Conservation (phyloP, 2,113 vertebrate genomes). For the Larimichthys crocea region DNA sequence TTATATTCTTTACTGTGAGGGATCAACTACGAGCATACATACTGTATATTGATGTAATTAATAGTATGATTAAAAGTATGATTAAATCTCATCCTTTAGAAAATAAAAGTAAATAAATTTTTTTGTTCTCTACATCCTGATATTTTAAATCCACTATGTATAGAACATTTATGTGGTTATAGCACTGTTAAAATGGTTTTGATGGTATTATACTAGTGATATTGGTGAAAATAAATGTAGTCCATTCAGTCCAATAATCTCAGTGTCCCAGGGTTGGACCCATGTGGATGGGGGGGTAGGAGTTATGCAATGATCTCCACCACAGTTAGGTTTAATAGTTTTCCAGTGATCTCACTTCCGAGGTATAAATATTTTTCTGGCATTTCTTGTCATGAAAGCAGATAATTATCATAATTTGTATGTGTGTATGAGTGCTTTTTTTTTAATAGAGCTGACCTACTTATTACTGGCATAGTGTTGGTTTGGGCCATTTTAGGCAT, state of each 20-base stretch:
- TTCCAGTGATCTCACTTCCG: no score
- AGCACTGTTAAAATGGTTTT: neutral
- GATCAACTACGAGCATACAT: neutral
- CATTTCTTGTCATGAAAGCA: neutral
- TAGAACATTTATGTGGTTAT: no score
- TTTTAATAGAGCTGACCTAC: neutral
- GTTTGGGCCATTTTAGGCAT: neutral
- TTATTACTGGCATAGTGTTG: neutral
- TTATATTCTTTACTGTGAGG: neutral
- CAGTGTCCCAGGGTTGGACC: no score
- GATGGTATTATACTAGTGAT: neutral
- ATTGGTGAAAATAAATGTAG: no score
- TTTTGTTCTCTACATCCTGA: neutral
- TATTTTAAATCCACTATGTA: neutral
- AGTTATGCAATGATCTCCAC: no score
- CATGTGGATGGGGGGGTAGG: no score
- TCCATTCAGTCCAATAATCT: no score
- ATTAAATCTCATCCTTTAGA: neutral
- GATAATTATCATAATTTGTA: neutral
- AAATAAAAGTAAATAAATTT: neutral
- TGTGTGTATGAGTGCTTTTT: neutral
- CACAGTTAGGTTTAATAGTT: neutral
- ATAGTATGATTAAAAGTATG: neutral
- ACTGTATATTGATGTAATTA: neutral
- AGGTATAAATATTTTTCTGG: neutral